Conservation (phyloP, 1,140 invertebrate genomes). For the Magallana angulata region DNA sequence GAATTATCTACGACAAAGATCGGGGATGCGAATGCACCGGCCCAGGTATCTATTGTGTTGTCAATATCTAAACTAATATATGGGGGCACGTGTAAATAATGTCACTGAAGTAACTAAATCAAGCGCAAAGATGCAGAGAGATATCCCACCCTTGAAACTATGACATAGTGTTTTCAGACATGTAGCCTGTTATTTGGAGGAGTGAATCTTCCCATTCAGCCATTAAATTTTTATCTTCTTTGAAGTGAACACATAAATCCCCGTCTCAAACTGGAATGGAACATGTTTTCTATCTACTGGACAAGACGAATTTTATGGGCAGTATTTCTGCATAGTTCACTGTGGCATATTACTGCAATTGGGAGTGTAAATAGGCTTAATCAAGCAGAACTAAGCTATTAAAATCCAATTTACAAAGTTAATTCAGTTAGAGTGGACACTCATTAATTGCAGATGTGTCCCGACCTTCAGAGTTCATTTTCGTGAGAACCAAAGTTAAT, state of each 20-base stretch:
- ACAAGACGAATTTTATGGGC: background rate
- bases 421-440: conserved; percentile 3
- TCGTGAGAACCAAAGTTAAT: conserved; percentile 23
- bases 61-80: conserved; percentile 28
- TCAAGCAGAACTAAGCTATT: conserved; percentile 7
- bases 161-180: background rate
- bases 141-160: conserved; percentile 7
- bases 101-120: conserved; percentile 30
- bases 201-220: conserved; percentile 22
- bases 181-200: conserved; percentile 19
- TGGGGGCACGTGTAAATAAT: conserved; percentile 32
- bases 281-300: background rate
- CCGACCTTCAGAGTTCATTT: background rate
- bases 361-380: background rate
- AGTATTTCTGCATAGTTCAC: background rate
- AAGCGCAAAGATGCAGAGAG: conserved; percentile 1
- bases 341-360: conserved; percentile 13
- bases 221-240: conserved; percentile 26
- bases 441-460: conserved; percentile 37
- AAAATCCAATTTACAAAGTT: conserved; percentile 31
- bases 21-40: background rate
- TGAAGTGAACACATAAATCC: conserved; percentile 9
- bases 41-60: conserved; percentile 22
- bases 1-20: conserved; percentile 36
- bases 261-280: background rate